A percentile compares a stretch with the other conserved stretches of the same genome.
Evolutionary conservation across 2,797 vertebrate genomes (phyloP).

Genomic region (Squalus acanthias): DNA sequence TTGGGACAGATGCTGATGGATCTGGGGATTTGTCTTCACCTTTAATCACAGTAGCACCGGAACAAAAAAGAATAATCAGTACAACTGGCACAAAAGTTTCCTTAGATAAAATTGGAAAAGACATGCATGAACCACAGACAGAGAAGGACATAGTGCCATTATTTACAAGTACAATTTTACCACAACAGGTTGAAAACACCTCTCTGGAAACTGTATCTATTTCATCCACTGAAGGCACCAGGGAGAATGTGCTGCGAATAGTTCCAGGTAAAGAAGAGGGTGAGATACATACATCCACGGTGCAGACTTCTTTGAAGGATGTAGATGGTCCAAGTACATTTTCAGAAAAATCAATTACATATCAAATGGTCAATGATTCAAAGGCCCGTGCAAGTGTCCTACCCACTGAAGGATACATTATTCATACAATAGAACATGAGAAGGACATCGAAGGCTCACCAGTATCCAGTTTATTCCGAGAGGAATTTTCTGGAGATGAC

Average conservation of each 20-base stretch:
- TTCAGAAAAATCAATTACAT: slow-evolving; percentile 20
- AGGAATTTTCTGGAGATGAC: not conserved
- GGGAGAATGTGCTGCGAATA: not conserved
- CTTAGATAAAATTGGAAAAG: not conserved
- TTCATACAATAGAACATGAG: not conserved
- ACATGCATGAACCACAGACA: not conserved
- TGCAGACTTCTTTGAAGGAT: not conserved
- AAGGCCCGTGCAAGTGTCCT: not conserved
- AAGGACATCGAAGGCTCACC: not conserved
- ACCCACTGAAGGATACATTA: not conserved
- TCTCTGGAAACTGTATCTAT: not conserved
- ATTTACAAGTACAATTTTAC: not conserved
- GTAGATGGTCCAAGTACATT: not conserved
- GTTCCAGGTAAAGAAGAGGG: not conserved
- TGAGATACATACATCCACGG: not conserved
- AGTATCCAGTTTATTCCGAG: not conserved
- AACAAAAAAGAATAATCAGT: not conserved
- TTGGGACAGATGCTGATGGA: not conserved
- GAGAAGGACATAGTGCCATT: not conserved
- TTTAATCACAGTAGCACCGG: not conserved
- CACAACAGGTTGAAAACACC: not conserved
- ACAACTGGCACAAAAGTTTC: not conserved
- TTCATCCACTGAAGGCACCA: not conserved
- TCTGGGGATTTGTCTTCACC: slow-evolving; percentile 8
- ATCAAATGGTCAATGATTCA: not conserved